A percentile compares a stretch with the other conserved stretches of the same genome.
These are phyloP conservation scores for Pseudopodoces humilis DNA, from an alignment of 2,113 vertebrate species.

Conservation along the genomic window DNA sequence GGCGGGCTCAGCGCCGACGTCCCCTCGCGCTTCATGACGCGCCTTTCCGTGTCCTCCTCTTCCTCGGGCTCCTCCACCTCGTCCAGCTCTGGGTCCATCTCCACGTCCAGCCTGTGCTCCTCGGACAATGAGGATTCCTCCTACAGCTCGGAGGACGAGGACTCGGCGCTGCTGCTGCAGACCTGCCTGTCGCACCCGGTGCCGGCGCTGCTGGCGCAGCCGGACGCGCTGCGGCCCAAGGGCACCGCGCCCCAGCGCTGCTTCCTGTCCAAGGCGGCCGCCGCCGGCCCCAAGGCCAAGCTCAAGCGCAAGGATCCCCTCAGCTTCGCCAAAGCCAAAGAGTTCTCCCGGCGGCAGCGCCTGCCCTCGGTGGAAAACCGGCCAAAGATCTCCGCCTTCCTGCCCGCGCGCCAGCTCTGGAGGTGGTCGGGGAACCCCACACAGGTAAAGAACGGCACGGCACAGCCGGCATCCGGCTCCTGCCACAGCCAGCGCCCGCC, in stretches of 20 bases:
- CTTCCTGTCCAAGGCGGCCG: slow-evolving; percentile 87
- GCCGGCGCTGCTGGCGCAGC: slow-evolving; percentile 81
- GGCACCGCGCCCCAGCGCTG: slow-evolving; percentile 81
- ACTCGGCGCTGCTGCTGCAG: slow-evolving; percentile 88
- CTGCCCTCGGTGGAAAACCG: slow-evolving; percentile 86
- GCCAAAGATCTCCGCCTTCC: slow-evolving; percentile 90
- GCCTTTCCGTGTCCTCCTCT: slow-evolving; percentile 89
- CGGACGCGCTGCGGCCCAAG: slow-evolving; percentile 80
- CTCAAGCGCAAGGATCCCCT: slow-evolving; percentile 87
- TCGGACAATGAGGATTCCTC: slow-evolving; percentile 96
- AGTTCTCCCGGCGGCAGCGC: slow-evolving; percentile 88
- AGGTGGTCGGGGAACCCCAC: slow-evolving; percentile 96
- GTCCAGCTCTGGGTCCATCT: slow-evolving; percentile 91
- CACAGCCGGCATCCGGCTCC: background rate
- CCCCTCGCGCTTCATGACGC: slow-evolving; percentile 87
- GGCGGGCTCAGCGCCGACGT: slow-evolving; percentile 76
- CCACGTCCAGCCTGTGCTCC: slow-evolving; percentile 93
- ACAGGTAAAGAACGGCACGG: slow-evolving; percentile 75
- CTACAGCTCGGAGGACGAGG: slow-evolving; percentile 93
- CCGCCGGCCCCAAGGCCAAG: slow-evolving; percentile 78
- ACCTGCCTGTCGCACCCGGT: slow-evolving; percentile 88
- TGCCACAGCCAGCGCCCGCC: background rate
- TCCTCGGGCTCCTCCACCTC: slow-evolving; percentile 94
- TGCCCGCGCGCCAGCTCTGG: slow-evolving; percentile 91
- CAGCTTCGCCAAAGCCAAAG: slow-evolving; percentile 86